Evolutionary conservation across 2,888 invertebrate species (phyloP), one percentile per base, ranked within the genome.

Genomic region (Xanthia togata): DNA sequence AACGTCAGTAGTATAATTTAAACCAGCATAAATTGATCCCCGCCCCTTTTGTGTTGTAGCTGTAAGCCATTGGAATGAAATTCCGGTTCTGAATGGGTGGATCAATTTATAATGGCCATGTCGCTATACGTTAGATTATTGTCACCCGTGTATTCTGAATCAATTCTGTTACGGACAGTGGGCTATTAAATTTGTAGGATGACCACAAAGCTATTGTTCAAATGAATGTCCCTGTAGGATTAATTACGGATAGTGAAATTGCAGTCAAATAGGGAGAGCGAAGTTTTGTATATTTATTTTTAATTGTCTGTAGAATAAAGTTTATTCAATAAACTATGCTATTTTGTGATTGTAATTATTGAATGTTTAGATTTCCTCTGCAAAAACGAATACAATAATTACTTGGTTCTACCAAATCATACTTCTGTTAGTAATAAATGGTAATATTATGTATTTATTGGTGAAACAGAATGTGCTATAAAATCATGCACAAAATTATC

Each of bases 111-210:
- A 81, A 80, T 88, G 84, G 88, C 55, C 74, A 71, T 79, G 76
- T 85, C 84, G 72, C 60, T 78, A 70, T 84, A 78, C 53, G 77
- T 75, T 83, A 81, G 73, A 70, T 75, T 88, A 87, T 87, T 89
- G 89, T 89, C 89, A 89, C 81, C 87, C 85, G 80, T 77, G 84
- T 83, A 86, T 85, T 86, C 78, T 83, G 76, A 86, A 89, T 89
- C 83, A 82, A 87, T 88, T 82, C 84, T 85, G 83, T 84, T 83
- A 79, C 67, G 78, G 78, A 85, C 83, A 82, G 82, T 77, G 50
- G 74, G 84, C 84, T 84, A 84, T 86, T 87, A 83, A 84, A 87
- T 79, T 85, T 80, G 76, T 86, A 86, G 85, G 82, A 81, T 82
- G 75, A 78, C 84, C 82, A 89, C 65, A 80, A 75, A 78, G 35